These are phyloP conservation scores for Pilophorus perplexus DNA, from an alignment of 2,888 invertebrate species.

Conservation along the genomic window DNA sequence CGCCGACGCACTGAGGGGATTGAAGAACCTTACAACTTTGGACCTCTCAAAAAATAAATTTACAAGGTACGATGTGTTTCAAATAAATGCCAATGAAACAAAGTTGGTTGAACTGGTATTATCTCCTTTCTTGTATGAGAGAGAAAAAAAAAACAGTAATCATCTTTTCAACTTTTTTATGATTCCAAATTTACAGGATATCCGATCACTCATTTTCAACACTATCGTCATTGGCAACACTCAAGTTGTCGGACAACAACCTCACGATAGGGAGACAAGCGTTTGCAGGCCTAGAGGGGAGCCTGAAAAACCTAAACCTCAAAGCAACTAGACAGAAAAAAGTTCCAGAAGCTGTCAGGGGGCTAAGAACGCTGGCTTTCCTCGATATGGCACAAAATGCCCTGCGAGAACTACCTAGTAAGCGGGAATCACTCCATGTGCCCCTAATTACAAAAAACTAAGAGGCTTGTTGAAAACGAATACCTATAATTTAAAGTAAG, in stretches of 20 bases:
- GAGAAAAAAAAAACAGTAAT: background rate
- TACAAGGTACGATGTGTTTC: constrained; percentile 51
- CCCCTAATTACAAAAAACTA: background rate
- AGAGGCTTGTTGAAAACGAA: too few species aligned
- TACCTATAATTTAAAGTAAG: background rate
- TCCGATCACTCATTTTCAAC: constrained; percentile 74
- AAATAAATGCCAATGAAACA: too few species aligned
- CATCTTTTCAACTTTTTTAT: background rate
- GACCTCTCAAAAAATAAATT: constrained; percentile 84
- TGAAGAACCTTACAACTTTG: constrained; percentile 71
- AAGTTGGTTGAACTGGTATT: too few species aligned
- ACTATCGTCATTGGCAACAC: constrained; percentile 69
- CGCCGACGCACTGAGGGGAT: constrained; percentile 64
- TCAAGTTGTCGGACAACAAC: constrained; percentile 86
- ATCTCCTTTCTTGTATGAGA: too few species aligned
- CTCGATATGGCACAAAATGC: constrained; percentile 87
- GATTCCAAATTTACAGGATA: constrained; percentile 51
- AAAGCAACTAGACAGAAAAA: constrained; percentile 80
- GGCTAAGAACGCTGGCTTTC: constrained; percentile 76
- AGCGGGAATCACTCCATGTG: background rate
- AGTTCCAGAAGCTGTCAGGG: constrained; percentile 75
- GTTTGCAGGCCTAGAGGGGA: constrained; percentile 74
- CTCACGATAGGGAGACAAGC: constrained; percentile 68
- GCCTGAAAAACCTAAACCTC: constrained; percentile 82
- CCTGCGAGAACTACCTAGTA: constrained; percentile 71